Base-by-base conservation (phyloP, 2,888 invertebrate genomes). In the Tromatobia lineatoria region DNA sequence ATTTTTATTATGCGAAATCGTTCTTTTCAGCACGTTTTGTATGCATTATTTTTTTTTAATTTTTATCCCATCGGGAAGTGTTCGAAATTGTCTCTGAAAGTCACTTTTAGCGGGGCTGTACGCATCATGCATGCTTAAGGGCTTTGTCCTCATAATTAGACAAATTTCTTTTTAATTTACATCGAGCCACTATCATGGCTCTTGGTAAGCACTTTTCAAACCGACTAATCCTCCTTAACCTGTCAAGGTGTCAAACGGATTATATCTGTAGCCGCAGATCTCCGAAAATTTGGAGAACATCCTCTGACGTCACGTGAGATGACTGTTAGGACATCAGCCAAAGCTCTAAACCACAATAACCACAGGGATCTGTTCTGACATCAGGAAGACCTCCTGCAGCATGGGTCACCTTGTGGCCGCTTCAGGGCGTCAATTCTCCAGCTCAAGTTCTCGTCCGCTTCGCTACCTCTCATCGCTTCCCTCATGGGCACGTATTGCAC, bases 331-430 rank as follows among this genome's bases (percentile, higher is more conserved):
- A 79, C 69, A 34, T 70, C 20, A 38, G 52, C 25, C 69, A 34
- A 15, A 61, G 45, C 70, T 57, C 59, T 34, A 78, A 84, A 61
- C 84, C 80, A 23, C 80, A 81, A 57, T 74, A 25, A 84, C 84
- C 84, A 64, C 84, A 67, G 34, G 52, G 77, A 57, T 29, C 77
- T 81, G 77, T 69, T 78, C 80, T 70, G 80, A 84, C 84, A 78
- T 74, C 69, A 45, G 64, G 42, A 18, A 45, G 78, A 78, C 54
- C 54, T 67, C 77, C 57, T 74, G 25, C 42, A 59, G 70, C 54
- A 42, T 42, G 23, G 45, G 38, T 52, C 80, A 59, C 47, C 42
- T 76, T 67, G 64, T 18, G 64, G 64, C 59, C 45, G 50, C 57
- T 34, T 29, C 20, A 66, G 76, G 50, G 71, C 25, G 57, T 52